Percentiles rank a stretch among this genome's conserved stretches.
Conservation (phyloP, 64 coral and sea anemone genomes). For the Pocillopora verrucosa region DNA sequence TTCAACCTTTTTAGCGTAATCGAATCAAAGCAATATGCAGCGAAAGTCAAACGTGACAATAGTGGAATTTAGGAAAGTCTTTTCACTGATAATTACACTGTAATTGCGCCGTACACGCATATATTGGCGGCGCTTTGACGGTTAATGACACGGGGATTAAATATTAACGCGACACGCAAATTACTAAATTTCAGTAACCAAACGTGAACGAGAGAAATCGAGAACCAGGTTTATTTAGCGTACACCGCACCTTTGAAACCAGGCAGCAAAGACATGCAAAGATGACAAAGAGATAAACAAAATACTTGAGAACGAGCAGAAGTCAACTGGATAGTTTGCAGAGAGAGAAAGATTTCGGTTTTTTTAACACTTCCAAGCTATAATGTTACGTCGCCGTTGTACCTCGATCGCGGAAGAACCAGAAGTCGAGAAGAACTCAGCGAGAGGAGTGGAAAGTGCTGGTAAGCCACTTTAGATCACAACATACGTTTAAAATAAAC, state of each 20-base stretch:
- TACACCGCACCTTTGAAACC: not conserved
- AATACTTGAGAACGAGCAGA: not conserved
- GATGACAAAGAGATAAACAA: not conserved
- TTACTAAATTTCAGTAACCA: not conserved
- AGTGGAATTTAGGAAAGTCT: conserved; percentile 19
- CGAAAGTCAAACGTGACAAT: not conserved
- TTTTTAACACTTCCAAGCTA: not conserved
- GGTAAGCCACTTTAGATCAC: not conserved
- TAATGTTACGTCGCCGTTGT: conserved; percentile 62
- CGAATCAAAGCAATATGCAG: not conserved
- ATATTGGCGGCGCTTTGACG: not conserved
- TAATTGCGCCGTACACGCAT: not conserved
- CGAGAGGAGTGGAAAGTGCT: not conserved
- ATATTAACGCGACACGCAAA: not conserved
- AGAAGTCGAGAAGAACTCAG: conserved; percentile 26
- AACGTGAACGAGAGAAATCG: not conserved
- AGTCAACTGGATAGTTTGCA: not conserved
- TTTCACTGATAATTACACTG: conserved; percentile 5
- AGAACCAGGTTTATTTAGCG: not conserved
- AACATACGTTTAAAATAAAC: not conserved
- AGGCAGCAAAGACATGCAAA: not conserved
- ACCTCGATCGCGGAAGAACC: conserved; percentile 92
- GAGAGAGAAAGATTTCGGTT: not conserved
- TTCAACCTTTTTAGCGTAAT: not conserved
- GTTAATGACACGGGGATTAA: conserved; percentile 22